Base-by-base conservation (phyloP, 2,888 invertebrate species). In the Rhyacophila evoluta region DNA sequence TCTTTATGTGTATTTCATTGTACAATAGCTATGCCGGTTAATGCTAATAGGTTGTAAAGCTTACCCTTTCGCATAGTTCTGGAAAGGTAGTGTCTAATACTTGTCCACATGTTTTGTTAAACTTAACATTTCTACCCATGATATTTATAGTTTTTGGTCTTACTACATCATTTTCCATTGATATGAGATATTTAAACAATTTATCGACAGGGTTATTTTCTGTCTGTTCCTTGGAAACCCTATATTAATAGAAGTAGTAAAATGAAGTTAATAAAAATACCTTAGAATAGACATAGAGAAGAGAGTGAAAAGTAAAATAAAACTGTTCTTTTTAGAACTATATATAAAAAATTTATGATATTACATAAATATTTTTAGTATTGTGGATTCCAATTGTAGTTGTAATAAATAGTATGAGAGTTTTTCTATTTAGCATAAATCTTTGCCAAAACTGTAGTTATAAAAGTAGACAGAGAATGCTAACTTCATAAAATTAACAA, bases 91-190 rank as follows among this genome's bases (percentile, higher is more conserved):
- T 93, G 86, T 98, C 97, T 81, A 98, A 89, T 41, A 99, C 93
- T 85, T 95, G 93, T 0, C 99, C 99, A 88, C 99, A 99, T 15
- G 98, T 95, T 87, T 93, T 96, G 0, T 93, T 91, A 86, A 99
- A 96, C 3, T 92, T 92, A 0, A 99, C 94, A 89, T 97, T 94
- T 83, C 98, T 91, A 1, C 97, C 98, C 85, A 96, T 92, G 83
- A 99, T 97, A 76, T 93, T 95, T 77, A 99, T 92, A 0, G 93
- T 95, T 84, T 94, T 92, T n/a, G 96, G 92, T 83, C 97, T 91
- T 19, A 98, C 93, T 25, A 93, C 92, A 86, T 98, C 98, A 85
- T 94, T 98, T 89, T 98, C 98, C 86, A 94, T 94, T 0, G 96
- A 93, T 85, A 94, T 92, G 55, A 98, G 89, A 83, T 94, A 93